Percentiles rank a stretch among this genome's conserved stretches.
These are phyloP conservation scores for Nothocercus julius DNA, from an alignment of 2,113 vertebrate species.

Conservation along the genomic window DNA sequence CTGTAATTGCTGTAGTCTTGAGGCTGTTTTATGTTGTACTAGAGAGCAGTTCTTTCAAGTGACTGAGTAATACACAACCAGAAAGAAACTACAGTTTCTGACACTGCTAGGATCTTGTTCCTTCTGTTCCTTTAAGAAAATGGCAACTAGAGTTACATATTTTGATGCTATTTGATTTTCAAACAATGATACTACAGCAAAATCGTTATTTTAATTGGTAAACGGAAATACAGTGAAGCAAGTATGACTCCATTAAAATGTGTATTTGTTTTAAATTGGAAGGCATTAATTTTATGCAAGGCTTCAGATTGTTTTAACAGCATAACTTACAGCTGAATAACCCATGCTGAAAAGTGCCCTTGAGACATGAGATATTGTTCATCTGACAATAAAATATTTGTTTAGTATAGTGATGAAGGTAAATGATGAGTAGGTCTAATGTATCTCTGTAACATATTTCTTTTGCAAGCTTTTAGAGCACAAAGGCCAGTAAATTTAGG, in stretches of 20 bases:
- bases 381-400: background rate
- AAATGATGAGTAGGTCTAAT: background rate
- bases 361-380: background rate
- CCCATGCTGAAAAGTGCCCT: background rate
- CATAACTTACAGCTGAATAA: background rate
- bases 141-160: background rate
- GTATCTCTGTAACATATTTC: background rate
- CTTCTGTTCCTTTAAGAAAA: background rate
- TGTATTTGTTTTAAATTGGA: background rate
- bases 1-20: background rate
- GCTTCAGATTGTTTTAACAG: background rate
- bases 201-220: background rate
- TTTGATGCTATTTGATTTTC: slow-evolving; percentile 18
- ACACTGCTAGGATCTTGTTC: background rate
- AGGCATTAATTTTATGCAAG: background rate
- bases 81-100: background rate
- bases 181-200: background rate
- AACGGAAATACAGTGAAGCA: background rate
- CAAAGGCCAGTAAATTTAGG: background rate
- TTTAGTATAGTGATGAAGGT: background rate
- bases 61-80: background rate
- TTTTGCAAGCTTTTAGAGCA: background rate
- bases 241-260: background rate
- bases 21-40: background rate
- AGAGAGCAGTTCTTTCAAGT: background rate